phyloP scores from a whole-genome alignment of 2,888 invertebrate species.

The Callyntrura sp. region DNA sequence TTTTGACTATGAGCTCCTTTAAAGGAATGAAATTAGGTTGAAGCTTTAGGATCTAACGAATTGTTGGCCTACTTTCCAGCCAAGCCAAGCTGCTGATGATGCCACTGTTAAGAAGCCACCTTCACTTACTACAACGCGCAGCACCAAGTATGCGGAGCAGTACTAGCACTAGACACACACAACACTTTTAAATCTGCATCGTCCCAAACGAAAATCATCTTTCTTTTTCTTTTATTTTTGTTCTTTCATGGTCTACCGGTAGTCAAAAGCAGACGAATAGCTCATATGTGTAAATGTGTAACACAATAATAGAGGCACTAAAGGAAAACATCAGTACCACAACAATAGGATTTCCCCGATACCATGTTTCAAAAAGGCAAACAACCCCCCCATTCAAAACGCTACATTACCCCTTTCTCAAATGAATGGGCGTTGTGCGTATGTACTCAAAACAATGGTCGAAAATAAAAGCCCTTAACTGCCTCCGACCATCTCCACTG shows the following conservation, averaged over 20 bases:
- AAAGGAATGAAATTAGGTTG: constrained; percentile 79
- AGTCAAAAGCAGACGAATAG: constrained; percentile 56
- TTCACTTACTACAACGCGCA: constrained; percentile 69
- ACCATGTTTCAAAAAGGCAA: constrained; percentile 1
- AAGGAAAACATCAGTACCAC: constrained; percentile 41
- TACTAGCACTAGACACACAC: neutral
- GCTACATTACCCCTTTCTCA: constrained; percentile 8
- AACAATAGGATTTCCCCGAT: constrained; percentile 23
- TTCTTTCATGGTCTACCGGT: constrained; percentile 74
- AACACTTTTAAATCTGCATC: constrained; percentile 34
- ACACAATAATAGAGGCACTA: constrained; percentile 25
- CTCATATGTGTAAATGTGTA: constrained; percentile 38
- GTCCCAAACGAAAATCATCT: constrained; percentile 64
- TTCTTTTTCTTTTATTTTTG: constrained; percentile 67
- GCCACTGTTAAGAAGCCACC: constrained; percentile 74
- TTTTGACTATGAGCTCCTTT: constrained; percentile 72
- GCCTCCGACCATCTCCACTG: neutral
- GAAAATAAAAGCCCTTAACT: constrained; percentile 30
- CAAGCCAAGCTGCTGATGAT: constrained; percentile 65
- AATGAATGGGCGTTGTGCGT: constrained; percentile 28
- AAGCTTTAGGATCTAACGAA: constrained; percentile 79
- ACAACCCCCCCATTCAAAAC: neutral
- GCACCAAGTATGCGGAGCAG: constrained; percentile 6
- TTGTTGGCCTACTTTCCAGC: constrained; percentile 79
- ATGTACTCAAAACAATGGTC: constrained; percentile 3